Evolutionary conservation across 1,140 invertebrate species (phyloP).

Genomic region (Agrypnia vestita): DNA sequence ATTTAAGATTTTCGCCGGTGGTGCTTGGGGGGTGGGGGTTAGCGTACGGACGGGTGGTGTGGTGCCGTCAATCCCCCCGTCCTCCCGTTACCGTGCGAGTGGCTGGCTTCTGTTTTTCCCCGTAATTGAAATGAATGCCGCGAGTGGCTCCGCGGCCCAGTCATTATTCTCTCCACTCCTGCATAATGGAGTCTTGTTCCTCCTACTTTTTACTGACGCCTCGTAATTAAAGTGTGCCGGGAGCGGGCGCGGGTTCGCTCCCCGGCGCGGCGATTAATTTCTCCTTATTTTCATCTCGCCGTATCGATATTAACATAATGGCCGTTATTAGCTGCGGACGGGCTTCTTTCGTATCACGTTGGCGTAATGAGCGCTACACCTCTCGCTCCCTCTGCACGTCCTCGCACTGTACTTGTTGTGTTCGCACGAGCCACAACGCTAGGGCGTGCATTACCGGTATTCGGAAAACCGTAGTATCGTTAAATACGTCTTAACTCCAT

Average conservation of each 20-base stretch:
- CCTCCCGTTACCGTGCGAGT: not conserved
- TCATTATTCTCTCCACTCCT: slow-evolving; percentile 45
- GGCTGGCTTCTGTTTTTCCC: slow-evolving; percentile 13
- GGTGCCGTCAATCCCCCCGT: not conserved
- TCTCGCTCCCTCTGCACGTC: no score
- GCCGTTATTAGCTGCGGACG: not conserved
- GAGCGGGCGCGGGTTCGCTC: not conserved
- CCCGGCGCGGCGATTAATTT: not conserved
- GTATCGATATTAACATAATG: slow-evolving; percentile 36
- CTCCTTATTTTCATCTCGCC: slow-evolving; percentile 8
- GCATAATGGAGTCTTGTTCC: slow-evolving; percentile 49
- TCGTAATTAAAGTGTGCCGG: slow-evolving; percentile 31
- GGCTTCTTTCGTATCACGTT: no score
- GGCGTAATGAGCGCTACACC: no score
- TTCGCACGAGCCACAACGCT: no score
- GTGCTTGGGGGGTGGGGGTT: no score
- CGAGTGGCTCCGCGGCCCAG: slow-evolving; percentile 25
- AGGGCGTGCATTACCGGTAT: no score
- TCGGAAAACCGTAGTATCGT: no score
- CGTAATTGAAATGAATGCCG: slow-evolving; percentile 47
- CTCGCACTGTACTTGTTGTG: no score
- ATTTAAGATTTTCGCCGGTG: no score
- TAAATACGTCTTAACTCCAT: no score
- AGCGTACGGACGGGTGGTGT: no score
- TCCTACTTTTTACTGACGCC: slow-evolving; percentile 35